A percentile compares a stretch with the other conserved stretches of the same genome.
Evolutionary conservation across 2,113 vertebrate genomes (phyloP).

Genomic region (Piliocolobus tephrosceles): DNA sequence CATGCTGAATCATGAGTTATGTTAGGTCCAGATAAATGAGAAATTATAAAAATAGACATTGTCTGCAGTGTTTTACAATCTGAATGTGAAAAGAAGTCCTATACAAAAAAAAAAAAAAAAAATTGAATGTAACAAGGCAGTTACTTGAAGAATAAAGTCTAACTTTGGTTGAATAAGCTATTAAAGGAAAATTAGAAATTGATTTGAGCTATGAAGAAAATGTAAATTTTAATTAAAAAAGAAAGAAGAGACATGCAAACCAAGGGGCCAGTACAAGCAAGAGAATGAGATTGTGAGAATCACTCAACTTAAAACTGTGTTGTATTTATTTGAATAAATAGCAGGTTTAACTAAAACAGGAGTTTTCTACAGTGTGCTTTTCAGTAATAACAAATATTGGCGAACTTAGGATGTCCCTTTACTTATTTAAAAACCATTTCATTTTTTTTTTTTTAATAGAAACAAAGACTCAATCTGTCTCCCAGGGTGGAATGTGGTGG

Average conservation of each 20-base stretch:
- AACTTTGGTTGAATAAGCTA: not conserved
- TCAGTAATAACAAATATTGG: not conserved
- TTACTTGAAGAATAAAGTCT: not conserved
- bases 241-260: not conserved
- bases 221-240: not conserved
- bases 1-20: not conserved
- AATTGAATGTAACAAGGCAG: not conserved
- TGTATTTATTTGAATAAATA: conserved; percentile 8
- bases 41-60: not conserved
- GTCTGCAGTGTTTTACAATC: not conserved
- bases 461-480: too few relatives aligned
- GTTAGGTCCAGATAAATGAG: not conserved
- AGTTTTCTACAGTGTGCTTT: not conserved
- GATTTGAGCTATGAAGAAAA: not conserved
- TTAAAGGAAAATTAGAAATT: not conserved
- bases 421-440: not conserved
- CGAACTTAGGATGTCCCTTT: not conserved
- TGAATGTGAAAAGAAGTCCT: not conserved
- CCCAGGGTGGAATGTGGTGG: too few relatives aligned
- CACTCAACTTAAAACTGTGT: not conserved
- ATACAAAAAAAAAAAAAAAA: not conserved
- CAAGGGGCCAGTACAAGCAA: not conserved
- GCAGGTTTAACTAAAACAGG: not conserved
- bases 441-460: not conserved
- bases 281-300: not conserved